Percentiles rank a stretch among this genome's conserved stretches.
Conservation (phyloP, 2,888 invertebrate genomes). For the Trichogramma dendrolimi region DNA sequence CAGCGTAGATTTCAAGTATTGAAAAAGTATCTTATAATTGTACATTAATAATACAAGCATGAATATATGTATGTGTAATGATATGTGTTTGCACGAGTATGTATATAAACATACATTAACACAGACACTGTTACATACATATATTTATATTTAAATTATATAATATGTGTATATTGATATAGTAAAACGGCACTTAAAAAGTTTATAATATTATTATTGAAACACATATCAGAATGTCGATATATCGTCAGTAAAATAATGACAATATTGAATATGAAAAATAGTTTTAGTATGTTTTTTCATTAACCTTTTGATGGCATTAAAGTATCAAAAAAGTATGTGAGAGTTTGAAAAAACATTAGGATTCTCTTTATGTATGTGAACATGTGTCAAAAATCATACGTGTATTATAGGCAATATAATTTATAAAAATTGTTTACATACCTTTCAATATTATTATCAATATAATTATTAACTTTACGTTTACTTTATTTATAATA, state of each 20-base stretch:
- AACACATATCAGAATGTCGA: too few relatives aligned
- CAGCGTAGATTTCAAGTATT: conserved; percentile 15
- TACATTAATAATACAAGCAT: too few relatives aligned
- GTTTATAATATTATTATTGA: conserved; percentile 18
- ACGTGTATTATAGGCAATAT: conserved; percentile 39
- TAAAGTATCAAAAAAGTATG: too few relatives aligned
- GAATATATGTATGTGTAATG: too few relatives aligned
- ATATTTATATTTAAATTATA: conserved; percentile 7
- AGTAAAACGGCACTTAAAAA: conserved; percentile 24
- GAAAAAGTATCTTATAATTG: too few relatives aligned
- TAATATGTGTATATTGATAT: conserved; percentile 6
- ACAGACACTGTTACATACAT: conserved; percentile 24
- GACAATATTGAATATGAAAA: too few relatives aligned
- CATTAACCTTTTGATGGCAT: too few relatives aligned
- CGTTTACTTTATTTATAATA: conserved; percentile 15
- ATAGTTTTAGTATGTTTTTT: too few relatives aligned
- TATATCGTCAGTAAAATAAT: too few relatives aligned
- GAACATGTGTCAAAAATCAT: conserved; percentile 36
- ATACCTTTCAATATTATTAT: conserved; percentile 34
- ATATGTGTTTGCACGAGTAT: too few relatives aligned
- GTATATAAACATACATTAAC: not conserved
- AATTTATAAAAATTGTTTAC: conserved; percentile 25
- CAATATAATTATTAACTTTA: conserved; percentile 32
- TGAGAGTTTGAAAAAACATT: too few relatives aligned
- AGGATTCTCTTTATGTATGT: conserved; percentile 22